A percentile compares a stretch with the other conserved stretches of the same genome.
These are phyloP conservation scores for Strigamia maritima DNA, from an alignment of 2,888 invertebrate genomes.

Conservation along the genomic window DNA sequence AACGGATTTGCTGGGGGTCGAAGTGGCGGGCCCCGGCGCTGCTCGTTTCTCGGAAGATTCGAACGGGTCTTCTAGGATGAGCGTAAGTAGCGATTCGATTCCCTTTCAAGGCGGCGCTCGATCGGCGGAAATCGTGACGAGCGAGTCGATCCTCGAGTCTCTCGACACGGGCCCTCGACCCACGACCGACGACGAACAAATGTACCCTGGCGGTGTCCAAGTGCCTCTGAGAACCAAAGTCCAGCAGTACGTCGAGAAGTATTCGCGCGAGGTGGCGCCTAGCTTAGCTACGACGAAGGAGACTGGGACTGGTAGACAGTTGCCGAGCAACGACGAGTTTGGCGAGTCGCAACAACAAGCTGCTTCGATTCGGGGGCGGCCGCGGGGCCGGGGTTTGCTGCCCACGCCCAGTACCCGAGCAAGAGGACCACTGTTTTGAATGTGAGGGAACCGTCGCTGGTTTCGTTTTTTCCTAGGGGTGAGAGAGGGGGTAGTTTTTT, in stretches of 20 bases:
- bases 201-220: background rate
- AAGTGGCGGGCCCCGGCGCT: background rate
- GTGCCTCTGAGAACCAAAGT: constrained; percentile 43
- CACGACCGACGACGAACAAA: background rate
- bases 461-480: background rate
- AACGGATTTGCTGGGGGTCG: background rate
- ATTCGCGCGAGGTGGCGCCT: constrained; percentile 39
- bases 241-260: constrained; percentile 44
- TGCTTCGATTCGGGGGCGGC: background rate
- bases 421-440: constrained; percentile 8
- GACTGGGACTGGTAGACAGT: background rate
- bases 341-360: background rate
- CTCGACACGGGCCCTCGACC: background rate
- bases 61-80: constrained; percentile 31
- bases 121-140: background rate
- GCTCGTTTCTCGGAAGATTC: constrained; percentile 36
- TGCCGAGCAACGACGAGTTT: background rate
- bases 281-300: background rate
- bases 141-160: constrained; percentile 34
- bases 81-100: constrained; percentile 36
- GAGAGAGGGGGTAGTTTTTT: background rate
- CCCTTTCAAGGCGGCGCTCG: background rate
- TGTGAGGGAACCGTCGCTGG: background rate
- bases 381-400: background rate
- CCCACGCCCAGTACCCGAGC: background rate